Evolutionary conservation across 2,113 vertebrate species (phyloP).

Genomic region (Brachyhypopomus occidentalis): DNA sequence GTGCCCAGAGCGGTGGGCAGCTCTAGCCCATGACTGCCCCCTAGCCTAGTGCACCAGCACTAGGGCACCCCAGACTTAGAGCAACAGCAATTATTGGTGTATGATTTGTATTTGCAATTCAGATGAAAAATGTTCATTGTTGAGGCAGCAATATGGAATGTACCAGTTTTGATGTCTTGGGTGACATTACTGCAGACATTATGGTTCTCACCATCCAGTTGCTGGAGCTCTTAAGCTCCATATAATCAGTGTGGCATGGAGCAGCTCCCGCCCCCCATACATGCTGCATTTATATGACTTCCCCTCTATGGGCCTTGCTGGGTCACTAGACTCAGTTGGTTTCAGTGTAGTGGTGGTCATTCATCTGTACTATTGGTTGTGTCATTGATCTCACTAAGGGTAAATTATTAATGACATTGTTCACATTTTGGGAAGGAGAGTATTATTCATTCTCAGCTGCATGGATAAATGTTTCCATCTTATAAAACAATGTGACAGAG

Average conservation of each 20-base stretch:
- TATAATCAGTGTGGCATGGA: constrained; percentile 54
- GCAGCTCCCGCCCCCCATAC: constrained; percentile 24
- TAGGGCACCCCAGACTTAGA: too few species aligned
- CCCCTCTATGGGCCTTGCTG: constrained; percentile 26
- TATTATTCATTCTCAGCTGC: constrained; percentile 16
- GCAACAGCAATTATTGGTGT: background rate
- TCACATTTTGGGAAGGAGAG: constrained; percentile 22
- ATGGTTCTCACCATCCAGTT: constrained; percentile 43
- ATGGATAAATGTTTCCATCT: background rate
- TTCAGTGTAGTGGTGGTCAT: constrained; percentile 31
- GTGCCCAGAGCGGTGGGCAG: too few species aligned
- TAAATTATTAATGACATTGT: constrained; percentile 38
- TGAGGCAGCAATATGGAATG: constrained; percentile 8
- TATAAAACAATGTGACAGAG: background rate
- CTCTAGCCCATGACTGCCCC: too few species aligned
- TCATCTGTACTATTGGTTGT: constrained; percentile 40
- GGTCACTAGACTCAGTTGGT: constrained; percentile 31
- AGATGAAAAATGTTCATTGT: background rate
- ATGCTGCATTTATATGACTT: constrained; percentile 47
- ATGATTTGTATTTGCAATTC: background rate
- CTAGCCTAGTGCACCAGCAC: too few species aligned
- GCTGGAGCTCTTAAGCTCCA: constrained; percentile 29
- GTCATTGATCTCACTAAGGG: constrained; percentile 29
- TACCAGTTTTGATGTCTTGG: constrained; percentile 7
- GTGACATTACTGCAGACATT: background rate